Evolutionary conservation across 2,113 vertebrate genomes (phyloP), one percentile per base, ranked within the genome.

Genomic region (Tychaedon coryphoeus): DNA sequence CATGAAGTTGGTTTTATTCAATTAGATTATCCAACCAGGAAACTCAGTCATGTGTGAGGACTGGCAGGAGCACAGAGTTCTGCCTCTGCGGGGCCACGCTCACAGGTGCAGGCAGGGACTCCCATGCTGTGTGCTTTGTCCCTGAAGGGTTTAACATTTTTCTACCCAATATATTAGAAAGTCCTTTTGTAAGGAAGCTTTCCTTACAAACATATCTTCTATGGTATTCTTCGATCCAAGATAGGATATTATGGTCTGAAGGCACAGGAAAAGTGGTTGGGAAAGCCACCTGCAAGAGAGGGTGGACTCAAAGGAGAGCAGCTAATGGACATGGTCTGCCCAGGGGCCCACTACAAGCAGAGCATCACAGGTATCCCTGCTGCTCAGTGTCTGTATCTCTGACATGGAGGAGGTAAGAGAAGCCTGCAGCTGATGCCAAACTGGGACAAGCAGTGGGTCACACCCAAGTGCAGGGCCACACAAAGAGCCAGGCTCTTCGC

Each of bases 61-160:
- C 64, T 38, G 67, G n/a, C 54, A 53, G 67, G n/a, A 82, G 67
- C 18, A 29, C 28, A 40, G 17, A 40, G 23, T 12, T 79, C 50
- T 91, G 66, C 33, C 50, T 51, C 40, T 50, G 6, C 1, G 1
- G 45, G 45, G 5, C n/a, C 53, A 38, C 0, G 1, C 42, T 88
- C 33, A 22, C 2, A 5, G n/a, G 51, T 24, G 23, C 29, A 38
- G 33, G 34, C 77, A 62, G 33, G 14, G 23, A 71, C 58, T 48
- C 26, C 0, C 38, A 14, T 7, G 12, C 11, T 2, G 20, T 6
- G 4, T 12, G 61, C 57, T 90, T 26, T 65, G 38, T 19, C 47
- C 61, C 60, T 50, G 19, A 72, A 48, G 42, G 12, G 23, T 47
- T 88, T 40, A n/a, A 60, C 9, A 4, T 36, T 75, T 64, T 90